Evolutionary conservation across 2,888 invertebrate species (phyloP).

Genomic region (Dasysyrphus albostriatus): DNA sequence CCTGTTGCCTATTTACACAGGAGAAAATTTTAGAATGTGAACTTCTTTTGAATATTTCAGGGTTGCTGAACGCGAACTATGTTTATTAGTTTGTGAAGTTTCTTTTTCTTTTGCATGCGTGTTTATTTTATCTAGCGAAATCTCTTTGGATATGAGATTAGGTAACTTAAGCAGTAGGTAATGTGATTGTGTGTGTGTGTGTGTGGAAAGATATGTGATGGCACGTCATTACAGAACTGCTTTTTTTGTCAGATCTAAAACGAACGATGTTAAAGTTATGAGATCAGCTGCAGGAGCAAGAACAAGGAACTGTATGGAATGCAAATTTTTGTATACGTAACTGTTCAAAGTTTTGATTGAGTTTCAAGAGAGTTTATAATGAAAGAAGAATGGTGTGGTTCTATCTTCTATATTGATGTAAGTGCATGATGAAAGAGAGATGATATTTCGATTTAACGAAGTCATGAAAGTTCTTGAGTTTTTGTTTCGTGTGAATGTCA

Average conservation of each 20-base stretch:
- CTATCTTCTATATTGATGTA: constrained; percentile 1
- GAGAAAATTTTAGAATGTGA: constrained; percentile 27
- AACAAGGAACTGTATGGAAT: constrained; percentile 37
- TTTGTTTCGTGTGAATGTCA: constrained; percentile 3
- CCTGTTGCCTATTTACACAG: constrained; percentile 19
- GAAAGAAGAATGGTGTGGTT: neutral
- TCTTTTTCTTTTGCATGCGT: constrained; percentile 32
- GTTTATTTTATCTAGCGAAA: constrained; percentile 56
- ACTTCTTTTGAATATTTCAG: constrained; percentile 70
- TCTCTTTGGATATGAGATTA: constrained; percentile 57
- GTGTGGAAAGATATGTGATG: neutral
- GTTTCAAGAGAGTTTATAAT: constrained; percentile 65
- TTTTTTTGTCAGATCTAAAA: neutral
- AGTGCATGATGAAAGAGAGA: constrained; percentile 20
- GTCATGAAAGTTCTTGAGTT: constrained; percentile 30
- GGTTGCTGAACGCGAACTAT: constrained; percentile 61
- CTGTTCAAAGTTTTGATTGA: constrained; percentile 62
- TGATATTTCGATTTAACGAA: constrained; percentile 62
- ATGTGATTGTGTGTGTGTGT: neutral
- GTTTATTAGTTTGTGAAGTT: constrained; percentile 68
- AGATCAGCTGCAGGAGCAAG: constrained; percentile 63
- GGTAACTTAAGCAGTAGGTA: constrained; percentile 17
- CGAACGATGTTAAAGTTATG: constrained; percentile 44
- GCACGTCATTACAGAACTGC: constrained; percentile 4
- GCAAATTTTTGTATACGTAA: constrained; percentile 51